Percentiles rank a stretch among this genome's conserved stretches.
Conservation (phyloP, 2,113 vertebrate genomes). For the Bufo bufo region DNA sequence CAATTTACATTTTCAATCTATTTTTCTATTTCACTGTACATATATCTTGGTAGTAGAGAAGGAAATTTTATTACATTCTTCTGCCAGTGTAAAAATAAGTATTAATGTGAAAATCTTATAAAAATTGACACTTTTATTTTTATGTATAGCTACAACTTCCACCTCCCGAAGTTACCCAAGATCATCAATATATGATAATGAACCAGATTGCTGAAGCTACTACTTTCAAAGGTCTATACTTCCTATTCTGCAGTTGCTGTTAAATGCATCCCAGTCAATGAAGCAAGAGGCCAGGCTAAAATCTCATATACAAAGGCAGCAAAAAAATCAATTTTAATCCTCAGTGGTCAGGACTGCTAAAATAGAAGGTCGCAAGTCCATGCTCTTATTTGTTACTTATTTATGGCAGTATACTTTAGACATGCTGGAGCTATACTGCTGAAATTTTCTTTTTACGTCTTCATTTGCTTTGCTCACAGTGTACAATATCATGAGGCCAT, state of each 20-base stretch:
- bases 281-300: slow-evolving; percentile 3
- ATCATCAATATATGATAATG: slow-evolving; percentile 53
- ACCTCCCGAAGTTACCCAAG: slow-evolving; percentile 16
- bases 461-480: background rate
- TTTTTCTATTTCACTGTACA: slow-evolving; percentile 43
- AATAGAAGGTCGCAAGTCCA: slow-evolving; percentile 33
- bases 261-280: slow-evolving; percentile 39
- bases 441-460: background rate
- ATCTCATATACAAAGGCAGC: slow-evolving; percentile 26
- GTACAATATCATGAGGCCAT: slow-evolving; percentile 31
- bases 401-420: slow-evolving; percentile 11
- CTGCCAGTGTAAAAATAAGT: background rate
- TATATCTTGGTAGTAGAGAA: slow-evolving; percentile 4
- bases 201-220: slow-evolving; percentile 34
- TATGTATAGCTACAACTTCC: background rate
- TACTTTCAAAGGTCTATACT: slow-evolving; percentile 40
- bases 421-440: background rate
- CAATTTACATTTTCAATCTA: slow-evolving; percentile 58
- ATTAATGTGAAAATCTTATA: slow-evolving; percentile 5
- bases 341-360: slow-evolving; percentile 43
- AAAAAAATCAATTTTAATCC: slow-evolving; percentile 56
- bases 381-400: slow-evolving; percentile 36
- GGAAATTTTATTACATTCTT: background rate
- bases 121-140: slow-evolving; percentile 35
- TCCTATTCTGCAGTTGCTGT: background rate